A percentile compares a stretch with the other conserved stretches of the same genome.
Evolutionary conservation across 2,888 invertebrate genomes (phyloP).

Genomic region (Oegoconia quadripuncta): DNA sequence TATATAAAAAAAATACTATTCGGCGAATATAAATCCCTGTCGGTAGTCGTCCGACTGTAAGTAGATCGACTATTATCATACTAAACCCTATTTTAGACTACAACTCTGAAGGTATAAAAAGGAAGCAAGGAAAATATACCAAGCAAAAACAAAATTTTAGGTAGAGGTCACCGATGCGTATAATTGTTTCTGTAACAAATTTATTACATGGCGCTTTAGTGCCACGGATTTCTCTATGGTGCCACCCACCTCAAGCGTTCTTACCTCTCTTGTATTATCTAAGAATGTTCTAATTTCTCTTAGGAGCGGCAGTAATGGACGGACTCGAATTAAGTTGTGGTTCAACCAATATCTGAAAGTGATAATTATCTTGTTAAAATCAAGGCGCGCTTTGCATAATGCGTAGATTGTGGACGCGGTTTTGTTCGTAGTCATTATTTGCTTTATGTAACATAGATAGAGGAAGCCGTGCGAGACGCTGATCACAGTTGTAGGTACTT

Average conservation of each 20-base stretch:
- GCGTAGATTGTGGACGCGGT: background rate
- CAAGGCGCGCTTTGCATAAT: slow-evolving; percentile 2
- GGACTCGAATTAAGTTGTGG: slow-evolving; percentile 84
- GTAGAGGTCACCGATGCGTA: no score
- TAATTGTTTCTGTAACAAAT: no score
- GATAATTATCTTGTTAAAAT: background rate
- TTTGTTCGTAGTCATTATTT: slow-evolving; percentile 4
- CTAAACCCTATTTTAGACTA: no score
- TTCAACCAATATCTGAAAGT: slow-evolving; percentile 84
- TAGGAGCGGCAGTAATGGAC: slow-evolving; percentile 82
- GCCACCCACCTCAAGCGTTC: slow-evolving; percentile 5
- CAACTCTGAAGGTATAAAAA: no score
- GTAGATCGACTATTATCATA: no score
- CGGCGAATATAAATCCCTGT: no score
- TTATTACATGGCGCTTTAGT: no score
- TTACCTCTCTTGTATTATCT: slow-evolving; percentile 82
- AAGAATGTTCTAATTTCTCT: slow-evolving; percentile 84
- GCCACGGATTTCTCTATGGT: no score
- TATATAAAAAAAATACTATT: no score
- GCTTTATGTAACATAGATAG: slow-evolving; percentile 16
- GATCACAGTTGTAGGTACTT: slow-evolving; percentile 18
- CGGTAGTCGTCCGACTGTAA: no score
- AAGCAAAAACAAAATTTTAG: no score
- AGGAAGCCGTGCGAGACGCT: slow-evolving; percentile 35
- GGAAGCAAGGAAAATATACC: no score